Percentiles rank a stretch among this genome's conserved stretches.
Evolutionary conservation across 2,888 invertebrate genomes (phyloP).

Genomic region (Ligdia adustata): DNA sequence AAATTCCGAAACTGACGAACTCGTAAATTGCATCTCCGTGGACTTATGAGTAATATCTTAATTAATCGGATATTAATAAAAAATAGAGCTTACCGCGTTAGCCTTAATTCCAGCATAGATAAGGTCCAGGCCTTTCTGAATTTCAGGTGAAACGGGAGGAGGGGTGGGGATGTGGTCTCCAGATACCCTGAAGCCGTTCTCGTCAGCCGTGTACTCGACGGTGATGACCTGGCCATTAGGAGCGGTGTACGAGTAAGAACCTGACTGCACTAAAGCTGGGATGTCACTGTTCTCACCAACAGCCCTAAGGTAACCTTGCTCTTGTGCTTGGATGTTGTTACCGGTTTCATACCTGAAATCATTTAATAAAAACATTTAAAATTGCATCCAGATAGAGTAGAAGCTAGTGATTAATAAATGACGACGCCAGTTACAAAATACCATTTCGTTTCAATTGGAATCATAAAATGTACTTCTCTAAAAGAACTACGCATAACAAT

Average conservation of each 20-base stretch:
- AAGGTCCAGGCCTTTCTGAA: constrained; percentile 93
- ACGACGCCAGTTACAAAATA: constrained; percentile 4
- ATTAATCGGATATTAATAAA: too few relatives aligned
- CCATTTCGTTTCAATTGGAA: constrained; percentile 5
- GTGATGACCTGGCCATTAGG: constrained; percentile 90
- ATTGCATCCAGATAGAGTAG: too few relatives aligned
- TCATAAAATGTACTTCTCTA: constrained; percentile 10
- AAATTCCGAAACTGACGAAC: too few relatives aligned
- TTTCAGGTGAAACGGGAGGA: constrained; percentile 92
- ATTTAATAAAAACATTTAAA: background rate
- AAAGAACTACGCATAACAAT: constrained; percentile 8
- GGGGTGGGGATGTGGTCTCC: constrained; percentile 94
- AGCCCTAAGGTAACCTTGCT: constrained; percentile 89
- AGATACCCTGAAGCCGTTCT: constrained; percentile 91
- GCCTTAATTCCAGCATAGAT: constrained; percentile 92
- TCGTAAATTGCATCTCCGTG: too few relatives aligned
- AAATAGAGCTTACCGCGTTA: constrained; percentile 59
- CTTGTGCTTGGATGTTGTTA: constrained; percentile 91
- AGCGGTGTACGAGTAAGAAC: constrained; percentile 91
- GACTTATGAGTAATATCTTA: constrained; percentile 23
- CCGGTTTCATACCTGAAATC: constrained; percentile 90
- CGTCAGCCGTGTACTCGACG: constrained; percentile 92
- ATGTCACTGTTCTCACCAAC: constrained; percentile 85
- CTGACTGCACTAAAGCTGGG: constrained; percentile 88
- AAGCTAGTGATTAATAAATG: too few relatives aligned